Base-by-base conservation (phyloP, 2,888 invertebrate genomes). In the Trichopoda pennipes region DNA sequence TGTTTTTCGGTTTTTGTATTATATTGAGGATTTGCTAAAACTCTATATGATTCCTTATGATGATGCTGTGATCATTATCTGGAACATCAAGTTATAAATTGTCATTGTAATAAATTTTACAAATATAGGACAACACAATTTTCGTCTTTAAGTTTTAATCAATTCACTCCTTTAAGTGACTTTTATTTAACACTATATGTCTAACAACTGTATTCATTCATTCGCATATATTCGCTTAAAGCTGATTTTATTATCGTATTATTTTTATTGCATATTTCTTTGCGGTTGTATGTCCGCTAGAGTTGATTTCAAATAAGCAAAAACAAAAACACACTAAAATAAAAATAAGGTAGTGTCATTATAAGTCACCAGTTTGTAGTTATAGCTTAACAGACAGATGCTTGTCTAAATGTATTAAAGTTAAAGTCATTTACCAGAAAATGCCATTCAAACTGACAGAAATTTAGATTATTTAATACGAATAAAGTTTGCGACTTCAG, bases 331-430 rank as follows among this genome's bases (percentile, higher is more conserved):
- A 12, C 10, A 53, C 12, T 66, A 8, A 61, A 55, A 61, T 61
- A 55, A 68, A 79, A 73, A 72, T 68, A 74, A 64, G 69, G 82
- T 68, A 75, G 79, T 82, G 82, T 79, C 82, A 82, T 75, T 82
- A 75, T 75, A 82, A 79, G 75, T 82, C 75, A 79, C 55, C 72
- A 47, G 66, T 68, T 82, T 82, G 68, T 70, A 82, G 55, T 82
- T 61, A 72, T 68, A 76, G 82, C 72, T 75, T 75, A 82, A 72
- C 82, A 76, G 82, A 82, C 82, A 82, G 79, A 82, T 82, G 82
- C 75, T 79, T 82, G 79, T 82, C 82, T 35, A 75, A 82, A 79
- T 68, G 79, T 75, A 82, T 82, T 82, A 82, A 82, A 79, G 75
- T 82, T 76, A 68, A 82, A 82, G 75, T 82, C 79, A 79, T 61